Conservation (phyloP, 1,140 invertebrate genomes). For the Rhynchophorus ferrugineus region DNA sequence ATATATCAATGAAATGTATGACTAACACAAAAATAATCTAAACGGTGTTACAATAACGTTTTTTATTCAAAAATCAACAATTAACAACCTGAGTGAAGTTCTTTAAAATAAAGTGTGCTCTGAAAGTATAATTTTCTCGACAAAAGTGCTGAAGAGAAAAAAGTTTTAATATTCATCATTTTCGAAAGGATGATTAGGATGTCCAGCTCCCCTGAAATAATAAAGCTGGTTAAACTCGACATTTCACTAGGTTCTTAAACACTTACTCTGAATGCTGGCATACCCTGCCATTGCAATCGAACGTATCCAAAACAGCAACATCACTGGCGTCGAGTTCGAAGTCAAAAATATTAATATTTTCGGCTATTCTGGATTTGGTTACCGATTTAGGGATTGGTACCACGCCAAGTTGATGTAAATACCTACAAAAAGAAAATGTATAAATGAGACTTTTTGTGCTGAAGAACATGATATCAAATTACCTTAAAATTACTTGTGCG, state of each 20-base stretch:
- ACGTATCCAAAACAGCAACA: constrained; percentile 26
- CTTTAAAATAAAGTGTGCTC: too few species aligned
- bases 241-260: too few species aligned
- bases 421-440: constrained; percentile 14
- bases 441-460: not conserved
- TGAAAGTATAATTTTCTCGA: too few species aligned
- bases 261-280: constrained; percentile 34
- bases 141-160: too few species aligned
- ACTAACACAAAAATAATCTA: too few species aligned
- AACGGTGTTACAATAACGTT: too few species aligned
- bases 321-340: constrained; percentile 28
- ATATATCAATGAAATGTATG: too few species aligned
- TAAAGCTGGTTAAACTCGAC: too few species aligned
- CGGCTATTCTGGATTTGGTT: constrained; percentile 25
- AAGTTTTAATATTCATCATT: constrained; percentile 19
- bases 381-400: constrained; percentile 33
- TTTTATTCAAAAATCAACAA: too few species aligned
- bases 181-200: constrained; percentile 21
- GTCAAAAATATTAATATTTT: constrained; percentile 32
- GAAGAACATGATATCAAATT: not conserved
- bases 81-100: too few species aligned
- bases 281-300: constrained; percentile 32
- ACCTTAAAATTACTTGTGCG: constrained; percentile 34
- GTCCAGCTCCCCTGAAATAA: constrained; percentile 13
- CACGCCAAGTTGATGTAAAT: constrained; percentile 26